phyloP scores from a whole-genome alignment of 2,888 invertebrate species.

The Tortrix viridana region DNA sequence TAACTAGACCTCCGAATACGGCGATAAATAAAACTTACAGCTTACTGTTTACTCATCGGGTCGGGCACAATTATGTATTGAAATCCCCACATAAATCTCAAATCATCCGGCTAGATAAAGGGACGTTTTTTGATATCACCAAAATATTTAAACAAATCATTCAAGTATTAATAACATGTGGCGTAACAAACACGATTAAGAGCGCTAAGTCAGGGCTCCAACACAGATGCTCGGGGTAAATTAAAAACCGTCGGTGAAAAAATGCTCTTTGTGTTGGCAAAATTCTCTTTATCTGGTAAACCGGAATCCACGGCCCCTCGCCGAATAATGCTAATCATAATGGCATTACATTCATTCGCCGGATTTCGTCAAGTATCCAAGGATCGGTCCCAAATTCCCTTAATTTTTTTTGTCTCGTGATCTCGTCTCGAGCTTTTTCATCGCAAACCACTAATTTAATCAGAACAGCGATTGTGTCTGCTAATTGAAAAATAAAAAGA shows the following conservation, averaged over 20 bases:
- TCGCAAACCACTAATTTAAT: slow-evolving; percentile 69
- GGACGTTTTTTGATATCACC: slow-evolving; percentile 52
- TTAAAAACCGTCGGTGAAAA: slow-evolving; percentile 71
- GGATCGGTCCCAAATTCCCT: slow-evolving; percentile 64
- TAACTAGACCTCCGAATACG: slow-evolving; percentile 64
- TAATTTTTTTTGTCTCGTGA: slow-evolving; percentile 61
- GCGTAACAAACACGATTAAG: slow-evolving; percentile 81
- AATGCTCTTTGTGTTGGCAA: slow-evolving; percentile 69
- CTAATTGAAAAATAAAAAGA: slow-evolving; percentile 54
- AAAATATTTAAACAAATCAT: slow-evolving; percentile 78
- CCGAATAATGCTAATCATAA: slow-evolving; percentile 83
- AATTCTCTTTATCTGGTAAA: slow-evolving; percentile 79
- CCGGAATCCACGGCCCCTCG: slow-evolving; percentile 78
- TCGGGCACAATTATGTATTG: slow-evolving; percentile 72
- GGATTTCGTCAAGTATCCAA: slow-evolving; percentile 78
- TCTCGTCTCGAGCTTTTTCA: slow-evolving; percentile 61
- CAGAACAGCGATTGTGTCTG: slow-evolving; percentile 52
- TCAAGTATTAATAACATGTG: slow-evolving; percentile 75
- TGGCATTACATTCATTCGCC: slow-evolving; percentile 81
- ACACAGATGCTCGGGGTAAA: slow-evolving; percentile 76
- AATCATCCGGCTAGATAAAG: slow-evolving; percentile 52
- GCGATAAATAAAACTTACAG: slow-evolving; percentile 72
- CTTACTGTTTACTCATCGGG: slow-evolving; percentile 74
- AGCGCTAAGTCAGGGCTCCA: slow-evolving; percentile 61
- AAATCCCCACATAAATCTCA: slow-evolving; percentile 76